Base-by-base conservation (phyloP, 2,113 vertebrate species). In the Stictonetta naevosa region DNA sequence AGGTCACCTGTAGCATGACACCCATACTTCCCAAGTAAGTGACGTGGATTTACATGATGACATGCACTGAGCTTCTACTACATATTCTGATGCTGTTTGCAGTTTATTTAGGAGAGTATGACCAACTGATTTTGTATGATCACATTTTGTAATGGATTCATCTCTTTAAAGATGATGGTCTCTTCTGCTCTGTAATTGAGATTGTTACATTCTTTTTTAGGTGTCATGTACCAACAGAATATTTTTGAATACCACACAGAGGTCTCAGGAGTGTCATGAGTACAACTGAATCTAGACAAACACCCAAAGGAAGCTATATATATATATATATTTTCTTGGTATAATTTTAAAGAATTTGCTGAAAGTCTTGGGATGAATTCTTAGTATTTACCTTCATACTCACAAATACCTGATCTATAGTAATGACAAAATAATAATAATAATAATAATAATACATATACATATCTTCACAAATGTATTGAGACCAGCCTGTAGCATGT, bases 401-500 rank as follows among this genome's bases (percentile, higher is more conserved):
- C 13, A 7, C 4, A 53, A 34, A 33, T 62, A 40, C 4, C 3
- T 50, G 2, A 74, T 74, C 56, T 36, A 26, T 25, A 73, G 53
- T 2, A 1, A 7, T 7, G 71, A 64, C 5, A 38, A 34, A 38
- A 38, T 38, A 9, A 38, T 38, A 38, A 38, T 38, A 9, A 38
- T 38, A 38, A 38, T 38, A 9, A 10, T 38, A 38, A 38, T 38
- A 7, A 38, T 38, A 38, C 38, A 52, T 58, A 19, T 21, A 16
- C 13, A 6, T 18, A 1, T 10, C 17, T 34, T 67, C 11, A 53
- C 8, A 42, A 6, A 0, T 60, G 5, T 18, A 40, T 19, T 22
- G 1, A 12, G 21, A 62, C 38, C 21, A 67, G 14, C 3, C 18
- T 0, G 0, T 12, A 42, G 4, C 1, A 18, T 22, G 10, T 31